phyloP scores from a whole-genome alignment of 2,888 invertebrate genomes.

The Stenodema calcarata region DNA sequence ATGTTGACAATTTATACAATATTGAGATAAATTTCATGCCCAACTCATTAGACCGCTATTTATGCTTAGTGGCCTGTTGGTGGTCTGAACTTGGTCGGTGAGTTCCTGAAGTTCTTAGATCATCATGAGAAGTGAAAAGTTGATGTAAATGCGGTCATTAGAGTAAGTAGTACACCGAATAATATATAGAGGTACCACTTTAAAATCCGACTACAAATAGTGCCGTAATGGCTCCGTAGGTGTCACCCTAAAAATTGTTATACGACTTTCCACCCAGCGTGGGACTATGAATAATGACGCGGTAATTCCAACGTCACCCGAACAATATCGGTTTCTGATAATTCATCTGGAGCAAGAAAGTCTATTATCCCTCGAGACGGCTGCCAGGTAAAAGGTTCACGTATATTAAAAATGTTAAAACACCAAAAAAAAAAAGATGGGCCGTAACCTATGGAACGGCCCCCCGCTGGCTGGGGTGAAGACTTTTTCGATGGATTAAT shows the following conservation, averaged over 20 bases:
- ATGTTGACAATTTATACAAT: too few species aligned
- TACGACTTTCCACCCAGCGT: background rate
- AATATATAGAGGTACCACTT: background rate
- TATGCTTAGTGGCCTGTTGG: background rate
- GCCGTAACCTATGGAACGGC: background rate
- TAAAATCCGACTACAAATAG: background rate
- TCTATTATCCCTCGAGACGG: constrained; percentile 14
- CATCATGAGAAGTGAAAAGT: background rate
- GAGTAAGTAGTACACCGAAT: background rate
- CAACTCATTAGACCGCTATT: too few species aligned
- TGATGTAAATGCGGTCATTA: background rate
- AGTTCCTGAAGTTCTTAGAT: background rate
- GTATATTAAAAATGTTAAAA: background rate
- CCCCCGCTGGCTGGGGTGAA: constrained; percentile 37
- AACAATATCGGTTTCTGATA: constrained; percentile 25
- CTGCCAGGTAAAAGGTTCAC: constrained; percentile 28
- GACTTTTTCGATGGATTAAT: constrained; percentile 39
- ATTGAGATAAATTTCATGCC: too few species aligned
- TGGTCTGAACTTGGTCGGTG: background rate
- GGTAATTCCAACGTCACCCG: background rate
- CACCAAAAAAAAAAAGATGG: background rate
- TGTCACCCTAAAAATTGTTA: background rate
- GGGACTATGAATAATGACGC: background rate
- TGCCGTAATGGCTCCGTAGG: background rate
- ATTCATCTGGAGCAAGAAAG: constrained; percentile 41